Conservation (phyloP, 2,797 vertebrate species). For the Eurystomus glaucurus region DNA sequence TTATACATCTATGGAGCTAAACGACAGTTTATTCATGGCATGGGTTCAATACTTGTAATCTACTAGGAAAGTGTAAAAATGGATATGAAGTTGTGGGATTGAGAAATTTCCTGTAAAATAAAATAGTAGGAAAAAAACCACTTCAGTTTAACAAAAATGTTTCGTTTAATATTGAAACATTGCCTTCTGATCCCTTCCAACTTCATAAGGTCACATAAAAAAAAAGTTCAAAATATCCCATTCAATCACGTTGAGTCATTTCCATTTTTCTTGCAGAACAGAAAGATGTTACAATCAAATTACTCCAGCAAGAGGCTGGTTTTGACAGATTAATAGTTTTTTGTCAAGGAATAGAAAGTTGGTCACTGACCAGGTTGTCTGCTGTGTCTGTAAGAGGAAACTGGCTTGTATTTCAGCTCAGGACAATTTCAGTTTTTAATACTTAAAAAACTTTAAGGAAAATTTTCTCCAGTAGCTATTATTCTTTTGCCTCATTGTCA, state of each 20-base stretch:
- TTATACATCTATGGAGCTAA: background rate
- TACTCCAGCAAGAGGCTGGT: background rate
- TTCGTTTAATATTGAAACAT: background rate
- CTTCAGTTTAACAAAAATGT: background rate
- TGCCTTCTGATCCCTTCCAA: background rate
- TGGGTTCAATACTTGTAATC: background rate
- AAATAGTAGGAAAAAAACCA: background rate
- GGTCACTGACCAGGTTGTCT: background rate
- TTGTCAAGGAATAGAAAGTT: background rate
- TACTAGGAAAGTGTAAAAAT: background rate
- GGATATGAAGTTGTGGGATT: fast-evolving
- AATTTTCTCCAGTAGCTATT: background rate
- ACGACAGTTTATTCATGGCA: background rate
- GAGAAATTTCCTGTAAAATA: background rate
- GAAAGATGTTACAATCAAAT: background rate
- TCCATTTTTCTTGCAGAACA: background rate
- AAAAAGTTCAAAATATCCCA: background rate
- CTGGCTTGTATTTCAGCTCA: background rate
- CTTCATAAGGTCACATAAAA: background rate
- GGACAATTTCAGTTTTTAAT: background rate
- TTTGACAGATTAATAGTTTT: background rate
- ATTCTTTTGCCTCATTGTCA: background rate
- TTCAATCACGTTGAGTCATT: background rate
- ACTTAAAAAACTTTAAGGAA: background rate
- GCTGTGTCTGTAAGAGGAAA: background rate